These are phyloP conservation scores for Limnodromus scolopaceus DNA, from an alignment of 2,797 vertebrate species.

Conservation along the genomic window DNA sequence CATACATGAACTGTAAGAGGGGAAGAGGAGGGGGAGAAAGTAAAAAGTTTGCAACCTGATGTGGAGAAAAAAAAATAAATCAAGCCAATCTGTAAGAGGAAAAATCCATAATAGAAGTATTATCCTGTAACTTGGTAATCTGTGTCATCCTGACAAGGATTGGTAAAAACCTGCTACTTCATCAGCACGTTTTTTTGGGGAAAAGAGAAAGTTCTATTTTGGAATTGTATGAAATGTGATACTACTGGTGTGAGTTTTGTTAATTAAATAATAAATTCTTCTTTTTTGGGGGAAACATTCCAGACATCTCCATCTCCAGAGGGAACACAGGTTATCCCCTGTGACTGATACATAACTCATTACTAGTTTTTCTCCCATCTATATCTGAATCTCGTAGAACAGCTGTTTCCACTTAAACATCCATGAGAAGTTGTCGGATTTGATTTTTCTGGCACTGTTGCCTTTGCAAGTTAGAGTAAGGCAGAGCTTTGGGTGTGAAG, in stretches of 20 bases:
- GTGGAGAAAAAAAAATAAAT: background rate
- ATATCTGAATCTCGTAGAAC: background rate
- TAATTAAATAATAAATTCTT: background rate
- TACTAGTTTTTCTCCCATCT: background rate
- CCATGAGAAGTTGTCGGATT: background rate
- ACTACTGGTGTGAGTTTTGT: background rate
- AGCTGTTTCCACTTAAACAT: background rate
- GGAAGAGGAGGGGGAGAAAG: background rate
- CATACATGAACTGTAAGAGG: background rate
- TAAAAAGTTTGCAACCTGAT: background rate
- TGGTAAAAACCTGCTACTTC: background rate
- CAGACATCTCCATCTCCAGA: background rate
- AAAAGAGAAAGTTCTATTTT: background rate
- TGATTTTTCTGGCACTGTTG: background rate
- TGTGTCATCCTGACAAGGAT: background rate
- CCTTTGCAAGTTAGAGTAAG: background rate
- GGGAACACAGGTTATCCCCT: background rate
- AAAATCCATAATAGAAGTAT: background rate
- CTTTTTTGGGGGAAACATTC: background rate
- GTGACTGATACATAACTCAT: background rate
- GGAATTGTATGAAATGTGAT: background rate
- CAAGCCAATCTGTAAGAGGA: background rate
- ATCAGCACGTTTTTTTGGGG: background rate
- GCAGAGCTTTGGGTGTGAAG: background rate
- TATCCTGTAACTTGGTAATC: fast-evolving